Evolutionary conservation across 2,888 invertebrate genomes (phyloP).

Genomic region (Dimorphilus gyrociliatus): DNA sequence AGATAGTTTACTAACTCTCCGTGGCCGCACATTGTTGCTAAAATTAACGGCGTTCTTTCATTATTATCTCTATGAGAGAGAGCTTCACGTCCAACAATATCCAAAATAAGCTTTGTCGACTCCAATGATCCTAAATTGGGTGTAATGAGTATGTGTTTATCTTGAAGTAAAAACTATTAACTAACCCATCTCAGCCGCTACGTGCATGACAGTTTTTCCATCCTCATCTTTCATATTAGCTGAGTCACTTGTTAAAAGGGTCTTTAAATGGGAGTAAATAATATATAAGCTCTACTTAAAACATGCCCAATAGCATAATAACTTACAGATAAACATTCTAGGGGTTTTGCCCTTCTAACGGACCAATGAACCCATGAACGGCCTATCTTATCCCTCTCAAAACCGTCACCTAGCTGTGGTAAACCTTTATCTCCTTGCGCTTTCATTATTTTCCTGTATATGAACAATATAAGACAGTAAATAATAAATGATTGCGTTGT

Average conservation of each 20-base stretch:
- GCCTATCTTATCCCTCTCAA: slow-evolving; percentile 29
- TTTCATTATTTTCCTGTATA: slow-evolving; percentile 16
- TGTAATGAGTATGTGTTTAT: no score
- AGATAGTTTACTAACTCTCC: slow-evolving; percentile 35
- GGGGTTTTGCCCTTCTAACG: slow-evolving; percentile 28
- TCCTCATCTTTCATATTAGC: slow-evolving; percentile 28
- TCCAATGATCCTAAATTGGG: slow-evolving; percentile 33
- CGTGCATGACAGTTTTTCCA: slow-evolving; percentile 31
- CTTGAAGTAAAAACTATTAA: no score
- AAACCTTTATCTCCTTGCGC: slow-evolving; percentile 1
- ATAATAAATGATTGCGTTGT: no score
- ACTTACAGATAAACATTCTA: slow-evolving; percentile 25
- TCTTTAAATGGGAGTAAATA: slow-evolving; percentile 15
- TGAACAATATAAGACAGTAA: slow-evolving; percentile 17
- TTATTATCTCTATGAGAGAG: slow-evolving; percentile 24
- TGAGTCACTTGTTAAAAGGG: slow-evolving; percentile 28
- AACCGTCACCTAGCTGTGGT: slow-evolving; percentile 14
- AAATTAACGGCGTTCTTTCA: slow-evolving; percentile 29
- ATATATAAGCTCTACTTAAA: slow-evolving; percentile 1
- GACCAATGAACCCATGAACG: slow-evolving; percentile 37
- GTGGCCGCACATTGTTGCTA: slow-evolving; percentile 35
- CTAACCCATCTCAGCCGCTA: slow-evolving; percentile 34
- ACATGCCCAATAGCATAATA: neutral
- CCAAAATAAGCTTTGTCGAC: slow-evolving; percentile 27
- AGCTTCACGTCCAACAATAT: slow-evolving; percentile 22